Percentiles rank a stretch among this genome's conserved stretches.
Conservation (phyloP, 2,888 invertebrate species). For the Furcula furcula region DNA sequence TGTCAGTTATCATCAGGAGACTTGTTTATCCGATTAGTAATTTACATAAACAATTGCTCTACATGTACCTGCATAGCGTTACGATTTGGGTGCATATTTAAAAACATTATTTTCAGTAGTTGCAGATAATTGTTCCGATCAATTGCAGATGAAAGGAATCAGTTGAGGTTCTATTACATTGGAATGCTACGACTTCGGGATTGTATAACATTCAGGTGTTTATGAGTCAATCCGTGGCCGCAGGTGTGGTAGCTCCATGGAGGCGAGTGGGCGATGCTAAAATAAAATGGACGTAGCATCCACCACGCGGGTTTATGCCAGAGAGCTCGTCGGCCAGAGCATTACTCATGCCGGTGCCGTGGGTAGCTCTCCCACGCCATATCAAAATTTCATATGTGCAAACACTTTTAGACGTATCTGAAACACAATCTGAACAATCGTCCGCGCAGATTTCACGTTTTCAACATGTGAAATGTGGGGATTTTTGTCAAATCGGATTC, state of each 20-base stretch:
- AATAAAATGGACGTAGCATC: conserved; percentile 66
- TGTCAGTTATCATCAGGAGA: too few relatives aligned
- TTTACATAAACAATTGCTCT: too few relatives aligned
- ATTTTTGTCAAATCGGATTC: background rate
- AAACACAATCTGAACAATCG: conserved; percentile 34
- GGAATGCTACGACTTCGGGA: conserved; percentile 48
- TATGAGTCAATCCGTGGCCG: conserved; percentile 54
- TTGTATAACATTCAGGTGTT: conserved; percentile 75
- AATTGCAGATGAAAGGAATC: too few relatives aligned
- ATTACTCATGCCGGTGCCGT: conserved; percentile 72
- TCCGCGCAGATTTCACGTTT: background rate
- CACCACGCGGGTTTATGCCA: conserved; percentile 53
- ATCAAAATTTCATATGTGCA: conserved; percentile 69
- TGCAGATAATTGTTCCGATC: too few relatives aligned
- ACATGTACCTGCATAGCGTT: too few relatives aligned
- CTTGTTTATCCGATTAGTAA: too few relatives aligned
- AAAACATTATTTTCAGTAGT: too few relatives aligned
- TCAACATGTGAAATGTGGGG: background rate
- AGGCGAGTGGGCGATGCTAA: conserved; percentile 68
- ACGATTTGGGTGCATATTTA: too few relatives aligned
- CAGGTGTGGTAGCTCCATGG: conserved; percentile 68
- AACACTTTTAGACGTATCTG: conserved; percentile 56
- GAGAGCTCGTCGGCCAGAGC: conserved; percentile 46
- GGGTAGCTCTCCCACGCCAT: conserved; percentile 71
- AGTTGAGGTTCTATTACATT: conserved; percentile 18